Evolutionary conservation across 2,888 invertebrate species (phyloP).

Genomic region (Mylabris sibirica): DNA sequence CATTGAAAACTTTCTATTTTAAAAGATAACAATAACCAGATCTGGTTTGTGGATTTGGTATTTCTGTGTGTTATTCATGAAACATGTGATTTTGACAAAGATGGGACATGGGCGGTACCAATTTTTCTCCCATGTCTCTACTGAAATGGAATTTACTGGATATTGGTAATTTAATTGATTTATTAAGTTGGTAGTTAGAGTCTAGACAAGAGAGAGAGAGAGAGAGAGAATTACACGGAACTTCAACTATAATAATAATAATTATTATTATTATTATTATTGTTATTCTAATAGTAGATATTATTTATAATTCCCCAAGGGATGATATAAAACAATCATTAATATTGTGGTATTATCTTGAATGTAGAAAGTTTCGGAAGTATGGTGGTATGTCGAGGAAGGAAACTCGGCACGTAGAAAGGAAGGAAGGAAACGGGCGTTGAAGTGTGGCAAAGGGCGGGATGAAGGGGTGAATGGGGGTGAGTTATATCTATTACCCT

Average conservation of each 20-base stretch:
- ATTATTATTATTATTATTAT: not conserved
- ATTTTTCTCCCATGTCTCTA: too few species aligned
- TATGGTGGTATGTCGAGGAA: slow-evolving; percentile 51
- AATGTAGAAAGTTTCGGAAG: slow-evolving; percentile 53
- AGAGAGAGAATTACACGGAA: not conserved
- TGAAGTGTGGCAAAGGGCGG: slow-evolving; percentile 34
- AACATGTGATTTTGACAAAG: too few species aligned
- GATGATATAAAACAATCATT: slow-evolving; percentile 48
- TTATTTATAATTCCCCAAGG: not conserved
- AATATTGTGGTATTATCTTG: slow-evolving; percentile 54
- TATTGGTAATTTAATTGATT: not conserved
- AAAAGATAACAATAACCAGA: too few species aligned
- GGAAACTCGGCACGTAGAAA: slow-evolving; percentile 53
- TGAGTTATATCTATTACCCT: slow-evolving; percentile 52
- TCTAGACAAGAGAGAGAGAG: slow-evolving; percentile 2
- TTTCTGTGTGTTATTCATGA: too few species aligned
- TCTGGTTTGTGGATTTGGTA: too few species aligned
- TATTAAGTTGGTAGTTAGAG: not conserved
- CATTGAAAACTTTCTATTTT: too few species aligned
- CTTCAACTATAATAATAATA: not conserved
- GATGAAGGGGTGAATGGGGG: slow-evolving; percentile 49
- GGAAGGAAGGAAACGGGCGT: slow-evolving; percentile 51
- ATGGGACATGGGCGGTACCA: too few species aligned
- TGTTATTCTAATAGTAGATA: not conserved
- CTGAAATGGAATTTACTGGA: slow-evolving; percentile 15